phyloP scores from a whole-genome alignment of 2,888 invertebrate genomes.

The Quadroppia sp. region DNA sequence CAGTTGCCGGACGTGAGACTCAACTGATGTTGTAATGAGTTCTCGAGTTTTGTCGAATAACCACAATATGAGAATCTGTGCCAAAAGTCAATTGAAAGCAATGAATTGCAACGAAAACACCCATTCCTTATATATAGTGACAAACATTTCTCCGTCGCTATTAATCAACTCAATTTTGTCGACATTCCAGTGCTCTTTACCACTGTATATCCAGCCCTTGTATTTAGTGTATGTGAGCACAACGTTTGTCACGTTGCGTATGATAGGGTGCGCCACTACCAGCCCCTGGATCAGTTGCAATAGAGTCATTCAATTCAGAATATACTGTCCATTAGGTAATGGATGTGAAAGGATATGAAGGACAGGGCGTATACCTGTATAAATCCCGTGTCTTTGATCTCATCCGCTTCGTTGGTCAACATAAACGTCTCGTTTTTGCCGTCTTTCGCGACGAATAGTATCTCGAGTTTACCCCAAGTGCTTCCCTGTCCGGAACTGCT shows the following conservation, averaged over 20 bases:
- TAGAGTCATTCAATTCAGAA: neutral
- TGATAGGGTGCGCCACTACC: slow-evolving; percentile 79
- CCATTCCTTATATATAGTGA: too few species aligned
- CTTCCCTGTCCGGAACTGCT: slow-evolving; percentile 62
- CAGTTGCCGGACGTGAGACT: slow-evolving; percentile 44
- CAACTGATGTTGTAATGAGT: slow-evolving; percentile 40
- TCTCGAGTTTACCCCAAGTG: slow-evolving; percentile 68
- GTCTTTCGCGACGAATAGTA: slow-evolving; percentile 64
- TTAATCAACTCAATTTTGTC: slow-evolving; percentile 78
- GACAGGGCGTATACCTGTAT: slow-evolving; percentile 25
- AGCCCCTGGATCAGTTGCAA: slow-evolving; percentile 52
- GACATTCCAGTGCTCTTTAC: slow-evolving; percentile 70
- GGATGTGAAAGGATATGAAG: too few species aligned
- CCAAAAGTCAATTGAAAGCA: neutral
- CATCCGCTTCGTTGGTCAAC: slow-evolving; percentile 55
- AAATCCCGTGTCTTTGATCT: slow-evolving; percentile 38
- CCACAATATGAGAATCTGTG: slow-evolving; percentile 43
- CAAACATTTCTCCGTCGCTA: slow-evolving; percentile 72
- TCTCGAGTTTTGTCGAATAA: slow-evolving; percentile 40
- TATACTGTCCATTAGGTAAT: slow-evolving; percentile 35
- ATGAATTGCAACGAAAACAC: neutral
- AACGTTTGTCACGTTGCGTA: slow-evolving; percentile 64
- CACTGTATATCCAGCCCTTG: slow-evolving; percentile 83
- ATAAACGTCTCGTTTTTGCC: slow-evolving; percentile 77
- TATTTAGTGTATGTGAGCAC: slow-evolving; percentile 79